Conservation (phyloP, 2,888 invertebrate species). For the Drosophila atripex region DNA sequence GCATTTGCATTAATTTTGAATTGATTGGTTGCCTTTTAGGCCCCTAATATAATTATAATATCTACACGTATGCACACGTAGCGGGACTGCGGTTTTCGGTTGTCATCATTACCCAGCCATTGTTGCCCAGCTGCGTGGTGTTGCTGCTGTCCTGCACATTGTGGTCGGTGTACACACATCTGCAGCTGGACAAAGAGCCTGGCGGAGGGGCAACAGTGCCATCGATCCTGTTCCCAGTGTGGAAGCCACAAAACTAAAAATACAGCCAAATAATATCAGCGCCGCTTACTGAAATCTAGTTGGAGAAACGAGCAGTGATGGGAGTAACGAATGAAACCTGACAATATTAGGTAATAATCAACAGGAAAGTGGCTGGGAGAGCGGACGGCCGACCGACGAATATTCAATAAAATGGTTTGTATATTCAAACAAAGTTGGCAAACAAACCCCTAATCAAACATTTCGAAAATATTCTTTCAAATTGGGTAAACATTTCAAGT, state of each 20-base stretch:
- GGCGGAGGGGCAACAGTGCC: constrained; percentile 7
- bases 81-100: constrained; percentile 66
- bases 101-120: constrained; percentile 79
- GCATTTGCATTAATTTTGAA: constrained; percentile 80
- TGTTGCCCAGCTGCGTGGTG: constrained; percentile 52
- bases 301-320: constrained; percentile 18
- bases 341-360: constrained; percentile 33
- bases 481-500: constrained; percentile 2
- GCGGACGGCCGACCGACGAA: constrained; percentile 6
- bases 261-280: constrained; percentile 64
- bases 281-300: constrained; percentile 43
- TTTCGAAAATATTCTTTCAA: constrained; percentile 37
- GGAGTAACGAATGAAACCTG: constrained; percentile 22
- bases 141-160: constrained; percentile 53
- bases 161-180: constrained; percentile 50
- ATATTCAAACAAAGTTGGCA: constrained; percentile 31
- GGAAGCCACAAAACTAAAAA: constrained; percentile 63
- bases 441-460: constrained; percentile 39
- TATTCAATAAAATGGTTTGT: constrained; percentile 39
- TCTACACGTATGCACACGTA: constrained; percentile 50
- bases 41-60: constrained; percentile 79
- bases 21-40: constrained; percentile 78
- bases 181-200: constrained; percentile 47
- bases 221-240: constrained; percentile 28
- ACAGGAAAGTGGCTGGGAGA: not conserved